Conservation (phyloP, 2,888 invertebrate genomes). For the Xanthia togata region DNA sequence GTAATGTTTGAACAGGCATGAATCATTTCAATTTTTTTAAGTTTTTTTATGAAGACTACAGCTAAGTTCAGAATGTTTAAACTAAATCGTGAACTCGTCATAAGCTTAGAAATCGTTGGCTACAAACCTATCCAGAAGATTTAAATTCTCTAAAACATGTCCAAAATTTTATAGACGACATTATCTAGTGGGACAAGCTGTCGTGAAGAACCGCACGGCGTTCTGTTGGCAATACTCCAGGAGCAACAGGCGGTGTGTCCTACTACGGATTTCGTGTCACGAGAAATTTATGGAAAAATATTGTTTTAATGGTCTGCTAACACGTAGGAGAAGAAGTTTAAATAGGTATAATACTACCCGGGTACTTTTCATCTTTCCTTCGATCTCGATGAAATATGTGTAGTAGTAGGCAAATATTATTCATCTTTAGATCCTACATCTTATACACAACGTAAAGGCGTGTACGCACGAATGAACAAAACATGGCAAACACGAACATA, state of each 20-base stretch:
- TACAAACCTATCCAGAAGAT: slow-evolving; percentile 24
- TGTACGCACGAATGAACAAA: too few species aligned
- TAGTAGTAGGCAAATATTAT: too few species aligned
- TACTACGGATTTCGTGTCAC: slow-evolving; percentile 65
- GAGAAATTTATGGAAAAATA: slow-evolving; percentile 74
- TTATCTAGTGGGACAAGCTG: slow-evolving; percentile 74
- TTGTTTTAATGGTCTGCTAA: slow-evolving; percentile 65
- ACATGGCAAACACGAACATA: too few species aligned
- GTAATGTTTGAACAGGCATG: background rate
- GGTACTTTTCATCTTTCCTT: too few species aligned
- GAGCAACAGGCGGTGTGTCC: slow-evolving; percentile 80
- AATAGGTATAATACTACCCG: too few species aligned
- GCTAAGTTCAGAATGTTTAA: too few species aligned
- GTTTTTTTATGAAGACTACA: too few species aligned
- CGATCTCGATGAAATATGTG: too few species aligned
- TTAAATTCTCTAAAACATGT: slow-evolving; percentile 53
- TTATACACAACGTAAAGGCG: too few species aligned
- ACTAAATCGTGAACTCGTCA: background rate
- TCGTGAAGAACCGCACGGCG: slow-evolving; percentile 70
- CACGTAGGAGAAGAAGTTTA: slow-evolving; percentile 9
- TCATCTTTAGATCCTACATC: too few species aligned
- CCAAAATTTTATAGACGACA: slow-evolving; percentile 68
- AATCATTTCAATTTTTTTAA: too few species aligned
- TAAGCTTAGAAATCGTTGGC: background rate
- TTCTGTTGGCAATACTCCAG: slow-evolving; percentile 75